A percentile compares a stretch with the other conserved stretches of the same genome.
These are phyloP conservation scores for Spea bombifrons DNA, from an alignment of 2,113 vertebrate species.

Conservation along the genomic window DNA sequence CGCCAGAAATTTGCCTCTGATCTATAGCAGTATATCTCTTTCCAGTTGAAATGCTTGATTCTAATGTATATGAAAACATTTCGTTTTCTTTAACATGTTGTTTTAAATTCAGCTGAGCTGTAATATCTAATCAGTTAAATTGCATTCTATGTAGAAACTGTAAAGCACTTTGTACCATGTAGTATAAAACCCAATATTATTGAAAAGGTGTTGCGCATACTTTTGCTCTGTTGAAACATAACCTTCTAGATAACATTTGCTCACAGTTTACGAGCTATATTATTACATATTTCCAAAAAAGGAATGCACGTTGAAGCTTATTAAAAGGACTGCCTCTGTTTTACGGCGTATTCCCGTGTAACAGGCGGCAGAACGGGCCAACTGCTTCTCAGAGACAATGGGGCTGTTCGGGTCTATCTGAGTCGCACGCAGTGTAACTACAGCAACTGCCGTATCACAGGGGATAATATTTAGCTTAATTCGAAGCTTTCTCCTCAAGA, in stretches of 20 bases:
- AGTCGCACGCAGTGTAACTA: background rate
- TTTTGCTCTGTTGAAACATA: background rate
- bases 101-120: too few species aligned
- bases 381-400: background rate
- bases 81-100: too few species aligned
- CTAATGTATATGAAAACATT: too few species aligned
- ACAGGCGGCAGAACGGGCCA: background rate
- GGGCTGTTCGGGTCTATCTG: background rate
- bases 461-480: background rate
- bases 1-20: too few species aligned
- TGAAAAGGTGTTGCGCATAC: background rate
- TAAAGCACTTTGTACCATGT: too few species aligned
- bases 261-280: background rate
- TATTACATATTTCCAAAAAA: background rate
- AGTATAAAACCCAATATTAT: too few species aligned
- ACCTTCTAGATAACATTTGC: background rate
- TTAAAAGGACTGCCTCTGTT: background rate
- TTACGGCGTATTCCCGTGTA: background rate
- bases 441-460: background rate
- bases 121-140: too few species aligned
- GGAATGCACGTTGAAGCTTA: background rate
- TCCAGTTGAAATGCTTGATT: too few species aligned
- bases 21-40: too few species aligned
- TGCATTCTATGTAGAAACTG: too few species aligned
- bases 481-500: conserved; percentile 65